A percentile compares a stretch with the other conserved stretches of the same genome.
Evolutionary conservation across 1,140 invertebrate species (phyloP).

Genomic region (Pseudomyrmex gracilis): DNA sequence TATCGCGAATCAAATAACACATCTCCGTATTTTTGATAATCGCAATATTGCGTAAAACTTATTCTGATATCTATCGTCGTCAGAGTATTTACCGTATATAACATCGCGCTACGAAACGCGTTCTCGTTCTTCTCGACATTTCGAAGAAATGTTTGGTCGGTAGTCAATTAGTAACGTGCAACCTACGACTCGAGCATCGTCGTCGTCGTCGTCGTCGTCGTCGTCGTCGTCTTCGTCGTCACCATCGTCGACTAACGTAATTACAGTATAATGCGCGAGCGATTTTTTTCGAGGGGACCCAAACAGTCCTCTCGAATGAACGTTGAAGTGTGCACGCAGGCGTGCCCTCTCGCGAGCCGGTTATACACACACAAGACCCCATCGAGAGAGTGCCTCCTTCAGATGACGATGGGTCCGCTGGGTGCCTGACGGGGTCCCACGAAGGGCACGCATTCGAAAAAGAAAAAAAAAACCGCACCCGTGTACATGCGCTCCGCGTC

Average conservation of each 20-base stretch:
- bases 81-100: too few species aligned
- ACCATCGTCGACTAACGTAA: constrained; percentile 62
- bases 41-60: too few species aligned
- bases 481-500: constrained; percentile 29
- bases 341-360: constrained; percentile 62
- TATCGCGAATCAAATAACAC: constrained; percentile 3
- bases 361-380: constrained; percentile 56
- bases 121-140: neutral
- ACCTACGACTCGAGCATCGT: constrained; percentile 55
- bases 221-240: neutral
- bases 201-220: constrained; percentile 38
- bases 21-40: neutral
- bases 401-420: constrained; percentile 45
- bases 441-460: constrained; percentile 34
- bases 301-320: constrained; percentile 60
- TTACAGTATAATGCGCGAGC: constrained; percentile 62
- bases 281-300: constrained; percentile 63
- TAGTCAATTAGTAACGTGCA: constrained; percentile 56
- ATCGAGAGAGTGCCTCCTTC: constrained; percentile 66
- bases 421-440: constrained; percentile 55
- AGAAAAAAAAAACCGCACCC: neutral
- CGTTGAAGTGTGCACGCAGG: constrained; percentile 58
- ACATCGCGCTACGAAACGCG: too few species aligned
- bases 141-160: constrained; percentile 2
- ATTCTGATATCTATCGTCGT: too few species aligned